Evolutionary conservation across 2,888 invertebrate species (phyloP), one percentile per base, ranked within the genome.

Genomic region (Hemaris fuciformis): DNA sequence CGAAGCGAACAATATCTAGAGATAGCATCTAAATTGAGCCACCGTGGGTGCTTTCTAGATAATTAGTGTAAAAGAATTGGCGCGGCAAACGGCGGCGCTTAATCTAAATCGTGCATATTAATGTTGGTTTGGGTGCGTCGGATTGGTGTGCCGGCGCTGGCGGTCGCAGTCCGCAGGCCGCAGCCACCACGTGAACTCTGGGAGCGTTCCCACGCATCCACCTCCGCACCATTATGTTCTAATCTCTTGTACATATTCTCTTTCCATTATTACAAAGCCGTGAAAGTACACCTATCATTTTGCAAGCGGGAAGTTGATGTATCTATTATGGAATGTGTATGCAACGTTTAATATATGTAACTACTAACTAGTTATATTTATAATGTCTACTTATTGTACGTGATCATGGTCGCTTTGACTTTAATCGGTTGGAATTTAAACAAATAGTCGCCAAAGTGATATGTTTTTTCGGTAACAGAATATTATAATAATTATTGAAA

Each of bases 131-230:
- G 88, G 85, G 88, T 86, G 82, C 53, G 18, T 31, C 27, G n/a
- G n/a, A n/a, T n/a, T n/a, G n/a, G n/a, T n/a, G n/a, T n/a, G n/a
- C n/a, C n/a, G n/a, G n/a, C n/a, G 27, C 31, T 25, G 53, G 25
- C 4, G 48, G 23, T 27, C 48, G 48, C 48, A 15, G n/a, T n/a
- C n/a, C 13, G n/a, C 27, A 13, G 10, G 23, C 15, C 48, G 25
- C 25, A 25, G 83, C 85, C 88, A 88, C 85, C 88, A 89, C 88
- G 87, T 88, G 89, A 91, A 87, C 87, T 85, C 91, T 92, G 92
- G 91, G 92, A 92, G 91, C 83, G 84, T 91, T 92, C 92, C 91
- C 92, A 92, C 91, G 92, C 89, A 84, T 79, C 89, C 91, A 89
- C 91, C 91, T 90, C 89, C 89, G 84, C 89, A 88, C 87, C 82